Evolutionary conservation across 2,113 vertebrate species (phyloP), one percentile per base, ranked within the genome.

Genomic region (Epinephelus fuscoguttatus): DNA sequence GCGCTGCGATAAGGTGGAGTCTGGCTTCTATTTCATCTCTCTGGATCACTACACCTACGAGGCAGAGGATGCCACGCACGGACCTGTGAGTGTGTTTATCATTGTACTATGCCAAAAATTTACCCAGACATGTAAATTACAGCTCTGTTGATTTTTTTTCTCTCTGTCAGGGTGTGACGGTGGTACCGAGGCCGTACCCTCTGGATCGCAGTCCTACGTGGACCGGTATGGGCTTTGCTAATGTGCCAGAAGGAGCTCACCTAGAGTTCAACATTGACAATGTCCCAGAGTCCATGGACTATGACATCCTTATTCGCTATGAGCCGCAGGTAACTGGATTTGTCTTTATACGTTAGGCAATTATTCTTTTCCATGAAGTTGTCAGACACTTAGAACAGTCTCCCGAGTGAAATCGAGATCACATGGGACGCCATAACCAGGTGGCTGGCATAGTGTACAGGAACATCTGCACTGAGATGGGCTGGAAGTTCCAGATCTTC

Each of bases 21-120:
- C 97, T 1, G 98, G 98, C 19, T 99, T 96, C 94, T 99, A 97
- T 92, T 97, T 98, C 75, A 96, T 97, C 74, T 93, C 96, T 1
- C 94, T 99, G 40, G 98, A 99, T 81, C 96, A 99, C 94, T 99
- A 99, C 95, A 96, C 96, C 70, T 99, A 98, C 0, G 98, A 99
- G 90, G 98, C 98, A 0, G 98, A 99, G 86, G 97, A 97, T 55
- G 97, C 96, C 84, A 86, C 61, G 69, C 93, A 97, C 40, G 96
- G 96, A 50, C 97, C 97, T 0, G 98, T 99, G 91, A 97, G 97
- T 96, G 25, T 11, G 25, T 49, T 19, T 71, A 11, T 50, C 17
- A 5, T 6, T 4, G 5, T 0, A 12, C 30, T 1, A 0, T 15
- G 10, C 4, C 23, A 0, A 8, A 0, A 0, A 1, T 37, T 61